Percentiles rank a stretch among this genome's conserved stretches.
These are phyloP conservation scores for Helogale parvula DNA, from an alignment of 2,113 vertebrate species.

Conservation along the genomic window DNA sequence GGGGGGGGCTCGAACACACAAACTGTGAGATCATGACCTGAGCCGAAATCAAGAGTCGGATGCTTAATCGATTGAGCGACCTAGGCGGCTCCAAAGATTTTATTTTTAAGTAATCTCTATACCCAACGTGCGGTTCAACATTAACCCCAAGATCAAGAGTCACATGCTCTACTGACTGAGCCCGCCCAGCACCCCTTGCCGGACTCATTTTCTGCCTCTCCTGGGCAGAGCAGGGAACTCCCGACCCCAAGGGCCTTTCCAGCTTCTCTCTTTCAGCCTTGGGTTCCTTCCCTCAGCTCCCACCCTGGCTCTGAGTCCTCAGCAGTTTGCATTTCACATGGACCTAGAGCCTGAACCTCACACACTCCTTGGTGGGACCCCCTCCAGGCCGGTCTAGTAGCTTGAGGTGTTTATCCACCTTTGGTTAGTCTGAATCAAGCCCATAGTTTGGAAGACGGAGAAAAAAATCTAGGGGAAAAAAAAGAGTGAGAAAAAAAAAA, in stretches of 20 bases:
- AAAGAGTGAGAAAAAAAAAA: no score
- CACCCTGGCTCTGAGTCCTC: not conserved
- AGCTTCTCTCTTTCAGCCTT: not conserved
- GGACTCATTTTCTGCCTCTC: slow-evolving; percentile 32
- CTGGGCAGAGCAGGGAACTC: slow-evolving; percentile 32
- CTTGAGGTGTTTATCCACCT: not conserved
- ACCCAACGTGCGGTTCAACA: not conserved
- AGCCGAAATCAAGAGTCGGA: no score
- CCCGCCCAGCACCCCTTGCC: not conserved
- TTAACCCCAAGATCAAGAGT: not conserved
- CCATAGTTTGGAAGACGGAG: not conserved
- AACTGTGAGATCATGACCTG: no score
- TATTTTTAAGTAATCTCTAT: not conserved
- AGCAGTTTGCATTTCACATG: not conserved
- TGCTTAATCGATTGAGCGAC: no score
- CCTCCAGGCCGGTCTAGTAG: not conserved
- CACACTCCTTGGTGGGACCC: not conserved
- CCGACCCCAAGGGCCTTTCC: slow-evolving; percentile 4
- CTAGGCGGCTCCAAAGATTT: not conserved
- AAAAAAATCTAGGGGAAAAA: not conserved
- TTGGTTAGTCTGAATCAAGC: not conserved
- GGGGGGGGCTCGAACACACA: no score
- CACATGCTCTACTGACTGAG: not conserved
- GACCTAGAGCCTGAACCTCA: not conserved
- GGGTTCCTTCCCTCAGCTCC: not conserved